Evolutionary conservation across 2,113 vertebrate species (phyloP).

Genomic region (Mormoops blainvillei): DNA sequence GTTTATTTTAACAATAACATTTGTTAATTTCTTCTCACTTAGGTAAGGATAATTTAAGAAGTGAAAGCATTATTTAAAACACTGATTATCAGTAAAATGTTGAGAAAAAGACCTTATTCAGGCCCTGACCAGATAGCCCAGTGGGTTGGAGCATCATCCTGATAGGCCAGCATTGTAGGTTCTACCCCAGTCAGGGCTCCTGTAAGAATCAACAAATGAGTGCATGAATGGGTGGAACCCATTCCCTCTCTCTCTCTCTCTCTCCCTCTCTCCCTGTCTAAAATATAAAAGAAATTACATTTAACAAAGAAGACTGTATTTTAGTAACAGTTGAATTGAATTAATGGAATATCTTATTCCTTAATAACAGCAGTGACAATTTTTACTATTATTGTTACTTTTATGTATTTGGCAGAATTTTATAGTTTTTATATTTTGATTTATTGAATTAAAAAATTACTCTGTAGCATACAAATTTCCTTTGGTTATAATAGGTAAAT

Average conservation of each 20-base stretch:
- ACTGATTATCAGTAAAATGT: background rate
- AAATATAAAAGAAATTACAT: too few species aligned
- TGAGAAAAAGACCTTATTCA: background rate
- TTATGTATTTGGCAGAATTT: background rate
- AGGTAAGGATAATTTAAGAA: background rate
- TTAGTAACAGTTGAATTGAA: background rate
- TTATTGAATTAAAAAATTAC: background rate
- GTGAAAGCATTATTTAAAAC: background rate
- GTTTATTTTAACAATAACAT: background rate
- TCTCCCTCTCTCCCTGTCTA: too few species aligned
- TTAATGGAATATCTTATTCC: background rate
- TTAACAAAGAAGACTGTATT: background rate
- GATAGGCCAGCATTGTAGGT: too few species aligned
- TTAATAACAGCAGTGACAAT: background rate
- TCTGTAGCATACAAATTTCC: background rate
- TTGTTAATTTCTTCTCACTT: background rate
- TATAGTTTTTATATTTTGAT: background rate
- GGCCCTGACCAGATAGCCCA: too few species aligned
- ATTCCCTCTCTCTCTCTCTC: too few species aligned
- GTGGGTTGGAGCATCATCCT: too few species aligned
- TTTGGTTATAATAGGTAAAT: background rate
- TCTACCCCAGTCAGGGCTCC: too few species aligned
- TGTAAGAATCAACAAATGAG: too few species aligned
- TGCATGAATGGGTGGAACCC: too few species aligned
- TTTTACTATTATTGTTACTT: background rate